Evolutionary conservation across 2,888 invertebrate species (phyloP), one percentile per base, ranked within the genome.

Genomic region (Harpalus rubripes): DNA sequence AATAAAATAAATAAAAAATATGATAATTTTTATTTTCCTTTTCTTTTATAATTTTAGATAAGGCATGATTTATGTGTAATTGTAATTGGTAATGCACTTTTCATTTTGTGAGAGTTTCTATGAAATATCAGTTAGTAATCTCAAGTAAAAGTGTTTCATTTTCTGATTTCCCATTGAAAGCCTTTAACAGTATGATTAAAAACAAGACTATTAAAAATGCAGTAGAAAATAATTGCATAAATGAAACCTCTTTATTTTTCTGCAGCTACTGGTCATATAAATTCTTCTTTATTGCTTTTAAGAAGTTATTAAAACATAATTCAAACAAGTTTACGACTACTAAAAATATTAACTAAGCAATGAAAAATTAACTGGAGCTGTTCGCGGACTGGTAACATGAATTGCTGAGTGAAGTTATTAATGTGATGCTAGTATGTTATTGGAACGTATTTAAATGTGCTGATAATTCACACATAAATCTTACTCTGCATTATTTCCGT

Each of bases 391-490:
- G 32, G 32, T 32, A 32, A 32, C 6, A 32, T 32, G 32, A 32
- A 5, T 32, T 32, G 32, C 32, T 32, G 32, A 63, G 26, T 63
- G 10, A 44, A 44, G 44, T 74, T 74, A 44, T 74, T 74, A 74
- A 74, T 74, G 72, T 74, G 44, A 74, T 44, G 44, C 15, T 44
- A 74, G 72, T 74, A 74, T 74, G 72, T 74, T 74, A 74, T 74
- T 74, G 72, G 72, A 74, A 44, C 72, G 12, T 74, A 74, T 74
- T 74, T 44, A 74, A 44, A 74, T 74, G 44, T 44, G 15, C 8
- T 68, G 68, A 74, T 16, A 74, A 74, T 74, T 74, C 72, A 74
- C 72, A 74, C 72, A 74, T 74, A 74, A 74, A 74, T 74, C 72
- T 41, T n/a, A 18, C 7, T 44, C 44, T 74, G 41, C 72, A 18